Conservation (phyloP, 2,113 vertebrate genomes). For the Amblyornis subalaris region DNA sequence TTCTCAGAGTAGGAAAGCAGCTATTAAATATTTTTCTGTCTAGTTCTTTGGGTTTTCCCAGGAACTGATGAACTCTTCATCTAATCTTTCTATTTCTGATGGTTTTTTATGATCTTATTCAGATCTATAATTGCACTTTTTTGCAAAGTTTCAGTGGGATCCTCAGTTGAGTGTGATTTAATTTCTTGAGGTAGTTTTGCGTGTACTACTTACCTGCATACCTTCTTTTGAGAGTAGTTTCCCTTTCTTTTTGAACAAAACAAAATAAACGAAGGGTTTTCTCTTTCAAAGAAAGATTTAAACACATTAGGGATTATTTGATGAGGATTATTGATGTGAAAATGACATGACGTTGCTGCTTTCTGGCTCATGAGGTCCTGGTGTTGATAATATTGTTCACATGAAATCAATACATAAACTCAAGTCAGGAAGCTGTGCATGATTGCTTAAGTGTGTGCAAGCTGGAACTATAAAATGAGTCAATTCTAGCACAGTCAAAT, state of each 20-base stretch:
- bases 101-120: rapidly evolving
- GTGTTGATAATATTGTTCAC: neutral
- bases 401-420: neutral
- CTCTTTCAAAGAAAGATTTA: neutral
- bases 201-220: rapidly evolving
- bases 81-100: neutral
- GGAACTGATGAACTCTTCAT: neutral
- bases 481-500: neutral
- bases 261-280: neutral
- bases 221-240: neutral
- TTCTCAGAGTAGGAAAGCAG: neutral
- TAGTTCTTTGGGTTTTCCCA: neutral
- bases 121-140: neutral
- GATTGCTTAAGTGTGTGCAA: neutral
- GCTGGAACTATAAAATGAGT: neutral
- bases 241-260: neutral
- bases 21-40: neutral
- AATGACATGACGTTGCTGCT: neutral
- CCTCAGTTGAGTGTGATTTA: neutral
- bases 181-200: neutral
- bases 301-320: neutral
- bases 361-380: neutral
- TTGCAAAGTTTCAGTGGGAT: neutral
- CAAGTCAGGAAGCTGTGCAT: neutral
- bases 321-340: neutral